phyloP scores from a whole-genome alignment of 2,797 vertebrate species.

The Uromys caudimaculatus region DNA sequence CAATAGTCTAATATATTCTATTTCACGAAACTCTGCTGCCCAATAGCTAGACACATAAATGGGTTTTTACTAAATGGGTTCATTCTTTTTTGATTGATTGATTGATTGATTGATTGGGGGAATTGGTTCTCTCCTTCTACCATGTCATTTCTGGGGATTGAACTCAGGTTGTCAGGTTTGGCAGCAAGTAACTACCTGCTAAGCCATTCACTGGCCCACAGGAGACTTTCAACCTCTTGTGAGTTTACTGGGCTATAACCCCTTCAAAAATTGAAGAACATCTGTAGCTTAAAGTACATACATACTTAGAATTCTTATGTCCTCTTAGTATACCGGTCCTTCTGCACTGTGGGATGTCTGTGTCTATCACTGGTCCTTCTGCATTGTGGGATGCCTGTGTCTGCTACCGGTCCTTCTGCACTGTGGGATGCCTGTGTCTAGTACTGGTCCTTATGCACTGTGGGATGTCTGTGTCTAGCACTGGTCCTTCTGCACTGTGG shows the following conservation, averaged over 20 bases:
- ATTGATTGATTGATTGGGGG: neutral
- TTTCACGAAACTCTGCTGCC: neutral
- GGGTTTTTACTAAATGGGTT: neutral
- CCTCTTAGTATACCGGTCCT: neutral
- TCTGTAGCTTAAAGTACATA: neutral
- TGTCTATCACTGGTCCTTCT: neutral
- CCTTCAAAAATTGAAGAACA: neutral
- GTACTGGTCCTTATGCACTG: neutral
- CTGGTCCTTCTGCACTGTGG: neutral
- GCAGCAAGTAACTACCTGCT: neutral
- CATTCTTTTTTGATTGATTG: neutral
- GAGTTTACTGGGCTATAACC: neutral
- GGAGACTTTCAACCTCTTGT: neutral
- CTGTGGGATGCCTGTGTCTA: slow-evolving; percentile 6
- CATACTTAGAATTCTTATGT: slow-evolving; percentile 48
- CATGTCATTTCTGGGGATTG: neutral
- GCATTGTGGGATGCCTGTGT: slow-evolving; percentile 1
- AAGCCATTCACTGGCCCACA: neutral
- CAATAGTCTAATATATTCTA: neutral
- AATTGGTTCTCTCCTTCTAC: neutral
- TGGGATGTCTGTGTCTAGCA: neutral
- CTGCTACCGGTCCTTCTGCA: neutral
- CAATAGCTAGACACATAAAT: neutral
- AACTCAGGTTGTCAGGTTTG: neutral
- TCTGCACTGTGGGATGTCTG: slow-evolving; percentile 2